Conservation (phyloP, 1,140 invertebrate species). For the Drosophila ficusphila region DNA sequence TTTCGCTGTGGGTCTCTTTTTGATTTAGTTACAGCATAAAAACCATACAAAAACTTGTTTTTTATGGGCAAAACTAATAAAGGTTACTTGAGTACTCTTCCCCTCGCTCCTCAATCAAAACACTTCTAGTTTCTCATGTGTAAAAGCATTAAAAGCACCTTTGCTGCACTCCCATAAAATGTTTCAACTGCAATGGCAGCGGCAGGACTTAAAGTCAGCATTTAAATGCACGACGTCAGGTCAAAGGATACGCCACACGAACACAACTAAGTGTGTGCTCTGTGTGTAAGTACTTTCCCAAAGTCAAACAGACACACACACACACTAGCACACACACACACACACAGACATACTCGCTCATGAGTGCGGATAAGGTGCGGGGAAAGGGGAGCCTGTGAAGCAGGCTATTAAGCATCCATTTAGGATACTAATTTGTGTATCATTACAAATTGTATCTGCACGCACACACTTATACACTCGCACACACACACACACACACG, state of each 20-base stretch:
- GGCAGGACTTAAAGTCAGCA: conserved; percentile 40
- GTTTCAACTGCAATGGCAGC: neutral
- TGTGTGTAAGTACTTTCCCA: conserved; percentile 12
- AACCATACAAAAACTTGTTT: too few relatives aligned
- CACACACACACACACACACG: conserved; percentile 36
- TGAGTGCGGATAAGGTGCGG: neutral
- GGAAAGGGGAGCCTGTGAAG: conserved; percentile 9
- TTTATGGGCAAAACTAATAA: too few relatives aligned
- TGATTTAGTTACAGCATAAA: too few relatives aligned
- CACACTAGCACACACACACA: neutral
- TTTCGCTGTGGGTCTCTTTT: too few relatives aligned
- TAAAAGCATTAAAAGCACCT: too few relatives aligned
- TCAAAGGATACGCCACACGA: neutral
- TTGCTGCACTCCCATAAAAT: too few relatives aligned
- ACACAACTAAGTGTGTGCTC: conserved; percentile 24
- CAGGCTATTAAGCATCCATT: conserved; percentile 83
- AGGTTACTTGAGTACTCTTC: too few relatives aligned
- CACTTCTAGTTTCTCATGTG: too few relatives aligned
- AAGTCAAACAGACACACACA: conserved; percentile 31
- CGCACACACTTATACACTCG: conserved; percentile 39
- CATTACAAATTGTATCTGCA: conserved; percentile 80
- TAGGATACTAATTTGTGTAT: conserved; percentile 84
- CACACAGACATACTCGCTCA: conserved; percentile 21
- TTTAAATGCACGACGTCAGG: conserved; percentile 48
- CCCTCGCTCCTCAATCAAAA: too few relatives aligned